These are phyloP conservation scores for Nephotettix cincticeps DNA, from an alignment of 1,140 invertebrate species.

Conservation along the genomic window DNA sequence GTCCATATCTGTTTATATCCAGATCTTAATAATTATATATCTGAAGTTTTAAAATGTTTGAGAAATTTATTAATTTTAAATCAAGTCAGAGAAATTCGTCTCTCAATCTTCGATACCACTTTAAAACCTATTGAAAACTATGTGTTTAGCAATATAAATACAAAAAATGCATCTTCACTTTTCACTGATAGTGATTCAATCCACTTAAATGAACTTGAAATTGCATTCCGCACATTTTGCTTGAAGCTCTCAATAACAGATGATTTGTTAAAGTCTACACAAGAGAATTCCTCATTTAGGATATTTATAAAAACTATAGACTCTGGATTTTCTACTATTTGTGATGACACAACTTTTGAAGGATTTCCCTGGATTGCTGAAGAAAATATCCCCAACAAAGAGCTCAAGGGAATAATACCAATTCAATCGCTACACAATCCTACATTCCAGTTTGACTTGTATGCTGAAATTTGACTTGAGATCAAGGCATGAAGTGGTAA, in stretches of 20 bases:
- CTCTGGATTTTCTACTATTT: not conserved
- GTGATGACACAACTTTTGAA: not conserved
- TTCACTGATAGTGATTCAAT: not conserved
- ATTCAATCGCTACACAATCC: too few relatives aligned
- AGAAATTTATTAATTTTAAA: not conserved
- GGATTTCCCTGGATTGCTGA: constrained; percentile 29
- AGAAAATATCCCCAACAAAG: not conserved
- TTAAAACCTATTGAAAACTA: not conserved
- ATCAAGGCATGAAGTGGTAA: too few relatives aligned
- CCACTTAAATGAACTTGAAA: not conserved
- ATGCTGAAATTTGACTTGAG: too few relatives aligned
- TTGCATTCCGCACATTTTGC: not conserved
- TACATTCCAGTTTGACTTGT: too few relatives aligned
- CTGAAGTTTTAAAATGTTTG: not conserved
- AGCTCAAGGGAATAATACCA: too few relatives aligned
- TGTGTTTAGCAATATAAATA: not conserved
- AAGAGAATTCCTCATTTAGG: not conserved
- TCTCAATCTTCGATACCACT: not conserved
- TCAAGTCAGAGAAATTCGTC: not conserved
- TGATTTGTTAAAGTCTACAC: not conserved
- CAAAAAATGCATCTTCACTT: not conserved
- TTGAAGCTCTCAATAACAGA: not conserved
- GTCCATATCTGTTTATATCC: not conserved
- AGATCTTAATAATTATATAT: not conserved
- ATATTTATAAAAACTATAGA: not conserved